A percentile compares a stretch with the other conserved stretches of the same genome.
phyloP scores from a whole-genome alignment of 2,888 invertebrate genomes.

The Drosophila maculinotata region DNA sequence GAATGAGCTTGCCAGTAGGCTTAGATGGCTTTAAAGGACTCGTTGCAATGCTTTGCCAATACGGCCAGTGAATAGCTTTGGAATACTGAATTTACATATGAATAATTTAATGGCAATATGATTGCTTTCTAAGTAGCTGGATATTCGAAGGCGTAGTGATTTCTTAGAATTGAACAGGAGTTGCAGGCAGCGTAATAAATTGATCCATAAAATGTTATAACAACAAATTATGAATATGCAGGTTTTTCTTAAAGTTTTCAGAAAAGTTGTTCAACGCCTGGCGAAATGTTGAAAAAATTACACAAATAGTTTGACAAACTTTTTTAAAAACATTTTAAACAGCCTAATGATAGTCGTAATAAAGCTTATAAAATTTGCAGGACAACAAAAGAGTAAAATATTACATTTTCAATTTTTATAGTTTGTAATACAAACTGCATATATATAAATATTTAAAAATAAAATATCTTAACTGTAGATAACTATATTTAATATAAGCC shows the following conservation, averaged over 20 bases:
- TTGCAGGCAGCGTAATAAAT: neutral
- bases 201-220: slow-evolving; percentile 10
- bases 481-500: no score
- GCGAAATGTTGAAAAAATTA: slow-evolving; percentile 4
- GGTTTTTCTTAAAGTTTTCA: neutral
- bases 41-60: slow-evolving; percentile 44
- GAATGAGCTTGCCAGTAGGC: slow-evolving; percentile 24
- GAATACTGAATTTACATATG: slow-evolving; percentile 41
- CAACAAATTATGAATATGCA: no score
- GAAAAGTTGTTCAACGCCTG: neutral
- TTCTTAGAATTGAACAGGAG: neutral
- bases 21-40: slow-evolving; percentile 38
- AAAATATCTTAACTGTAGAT: no score
- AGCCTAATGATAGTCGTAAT: neutral
- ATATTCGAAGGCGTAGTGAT: neutral
- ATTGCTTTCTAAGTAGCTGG: slow-evolving; percentile 45
- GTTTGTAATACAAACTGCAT: no score
- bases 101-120: slow-evolving; percentile 54
- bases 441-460: no score
- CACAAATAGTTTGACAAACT: neutral
- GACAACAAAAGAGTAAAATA: no score
- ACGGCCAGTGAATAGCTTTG: slow-evolving; percentile 25
- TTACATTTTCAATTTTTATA: no score
- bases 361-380: no score
- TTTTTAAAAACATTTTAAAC: neutral